Evolutionary conservation across 2,888 invertebrate species (phyloP).

Genomic region (Troides oblongomaculatus): DNA sequence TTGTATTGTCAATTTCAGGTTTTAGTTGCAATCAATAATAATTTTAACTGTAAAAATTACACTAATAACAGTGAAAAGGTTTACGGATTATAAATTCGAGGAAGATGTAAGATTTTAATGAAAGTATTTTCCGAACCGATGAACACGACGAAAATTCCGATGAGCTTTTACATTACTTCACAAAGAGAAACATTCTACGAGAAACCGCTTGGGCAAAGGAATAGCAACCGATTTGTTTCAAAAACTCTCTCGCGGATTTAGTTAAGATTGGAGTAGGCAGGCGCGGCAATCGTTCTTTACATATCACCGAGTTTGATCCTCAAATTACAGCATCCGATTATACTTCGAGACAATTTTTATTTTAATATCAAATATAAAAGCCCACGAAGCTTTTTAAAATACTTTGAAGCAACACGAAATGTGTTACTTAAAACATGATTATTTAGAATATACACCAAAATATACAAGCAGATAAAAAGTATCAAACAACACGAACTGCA

Average conservation of each 20-base stretch:
- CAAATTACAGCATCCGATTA: neutral
- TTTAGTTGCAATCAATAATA: neutral
- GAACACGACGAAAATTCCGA: conserved; percentile 5
- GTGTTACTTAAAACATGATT: neutral
- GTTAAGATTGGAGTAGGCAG: neutral
- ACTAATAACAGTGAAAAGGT: neutral
- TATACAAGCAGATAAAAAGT: too few relatives aligned
- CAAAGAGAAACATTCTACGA: conserved; percentile 6
- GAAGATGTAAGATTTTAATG: conserved; percentile 1
- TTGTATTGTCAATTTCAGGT: too few relatives aligned
- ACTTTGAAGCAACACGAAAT: too few relatives aligned
- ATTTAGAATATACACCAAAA: neutral
- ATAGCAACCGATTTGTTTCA: conserved; percentile 4
- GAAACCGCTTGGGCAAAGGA: conserved; percentile 6
- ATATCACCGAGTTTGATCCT: neutral
- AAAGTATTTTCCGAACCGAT: conserved; percentile 7
- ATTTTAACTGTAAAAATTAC: neutral
- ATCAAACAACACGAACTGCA: neutral
- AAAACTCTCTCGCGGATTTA: conserved; percentile 3
- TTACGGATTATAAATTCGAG: neutral
- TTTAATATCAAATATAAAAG: too few relatives aligned
- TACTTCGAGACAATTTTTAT: neutral
- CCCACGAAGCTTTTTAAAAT: too few relatives aligned
- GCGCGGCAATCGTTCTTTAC: neutral
- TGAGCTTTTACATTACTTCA: conserved; percentile 8